Evolutionary conservation across 2,797 vertebrate genomes (phyloP).

Genomic region (Eulemur coronatus): DNA sequence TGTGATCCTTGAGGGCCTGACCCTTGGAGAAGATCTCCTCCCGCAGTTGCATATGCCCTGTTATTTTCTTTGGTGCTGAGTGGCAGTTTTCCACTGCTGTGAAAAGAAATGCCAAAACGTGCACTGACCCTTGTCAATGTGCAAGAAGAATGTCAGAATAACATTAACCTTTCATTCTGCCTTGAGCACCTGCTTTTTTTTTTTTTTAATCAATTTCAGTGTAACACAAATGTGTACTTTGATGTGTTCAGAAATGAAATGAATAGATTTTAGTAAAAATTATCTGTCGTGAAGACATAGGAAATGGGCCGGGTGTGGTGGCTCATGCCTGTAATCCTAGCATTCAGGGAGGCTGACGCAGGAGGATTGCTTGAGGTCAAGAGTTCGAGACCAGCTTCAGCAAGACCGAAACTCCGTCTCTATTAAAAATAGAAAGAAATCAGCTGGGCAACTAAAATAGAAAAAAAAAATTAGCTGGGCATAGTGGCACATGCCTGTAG

Average conservation of each 20-base stretch:
- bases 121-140: constrained; percentile 24
- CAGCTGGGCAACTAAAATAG: too few relatives aligned
- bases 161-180: constrained; percentile 56
- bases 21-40: constrained; percentile 19
- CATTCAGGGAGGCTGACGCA: too few relatives aligned
- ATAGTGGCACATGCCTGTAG: too few relatives aligned
- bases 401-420: too few relatives aligned
- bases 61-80: constrained; percentile 41
- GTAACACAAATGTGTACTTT: background rate
- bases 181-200: background rate
- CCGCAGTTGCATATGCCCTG: background rate
- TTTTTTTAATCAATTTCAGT: constrained; percentile 30
- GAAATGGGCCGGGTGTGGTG: background rate
- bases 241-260: constrained; percentile 37
- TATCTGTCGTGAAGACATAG: background rate
- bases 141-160: constrained; percentile 44
- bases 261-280: constrained; percentile 12
- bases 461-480: too few relatives aligned
- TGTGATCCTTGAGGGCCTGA: constrained; percentile 11
- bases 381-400: too few relatives aligned
- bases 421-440: too few relatives aligned
- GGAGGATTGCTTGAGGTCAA: too few relatives aligned
- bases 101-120: background rate
- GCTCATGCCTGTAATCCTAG: too few relatives aligned
- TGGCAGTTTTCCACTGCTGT: background rate